Evolutionary conservation across 2,113 vertebrate species (phyloP), one percentile per base, ranked within the genome.

Genomic region (Strix aluco): DNA sequence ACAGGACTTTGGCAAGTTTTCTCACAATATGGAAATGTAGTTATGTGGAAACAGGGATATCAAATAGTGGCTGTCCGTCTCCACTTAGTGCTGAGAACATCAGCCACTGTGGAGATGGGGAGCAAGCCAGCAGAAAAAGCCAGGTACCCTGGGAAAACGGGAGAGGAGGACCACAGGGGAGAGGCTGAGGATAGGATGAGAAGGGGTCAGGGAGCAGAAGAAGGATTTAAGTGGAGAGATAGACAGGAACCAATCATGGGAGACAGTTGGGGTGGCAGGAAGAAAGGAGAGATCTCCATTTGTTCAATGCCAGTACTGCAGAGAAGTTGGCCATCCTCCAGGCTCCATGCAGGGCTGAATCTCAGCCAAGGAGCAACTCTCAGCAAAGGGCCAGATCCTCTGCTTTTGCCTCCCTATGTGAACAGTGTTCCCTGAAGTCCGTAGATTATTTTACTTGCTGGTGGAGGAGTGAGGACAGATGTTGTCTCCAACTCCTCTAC

Each of bases 1-100:
- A 93, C 58, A 93, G 63, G 54, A 84, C n/a, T 96, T 96, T 96
- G 92, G 96, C 96, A 96, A 49, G 80, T 36, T 83, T 91, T 66
- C 82, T 89, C 57, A 55, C 30, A 82, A 22, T 47, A 51, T 51
- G 46, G 77, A 94, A 81, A 71, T 36, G 42, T 7, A 63, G 77
- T 88, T 91, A 80, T 83, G 86, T 87, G 77, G 72, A 87, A 90
- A 54, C 44, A 58, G 30, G 34, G 13, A 73, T 71, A 86, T 70
- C 90, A 79, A 70, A 63, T 11, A 70, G 52, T 86, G 66, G 15
- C 81, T 94, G 58, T 69, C 15, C 2, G 1, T 79, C 55, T 84
- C 44, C 58, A 30, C 49, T 52, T 0, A 0, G 23, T 82, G 78
- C 42, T 0, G 2, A 89, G 73, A 58, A 32, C 4, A 2, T 44